Conservation (phyloP, 2,888 invertebrate species). For the Andrena bucephala region DNA sequence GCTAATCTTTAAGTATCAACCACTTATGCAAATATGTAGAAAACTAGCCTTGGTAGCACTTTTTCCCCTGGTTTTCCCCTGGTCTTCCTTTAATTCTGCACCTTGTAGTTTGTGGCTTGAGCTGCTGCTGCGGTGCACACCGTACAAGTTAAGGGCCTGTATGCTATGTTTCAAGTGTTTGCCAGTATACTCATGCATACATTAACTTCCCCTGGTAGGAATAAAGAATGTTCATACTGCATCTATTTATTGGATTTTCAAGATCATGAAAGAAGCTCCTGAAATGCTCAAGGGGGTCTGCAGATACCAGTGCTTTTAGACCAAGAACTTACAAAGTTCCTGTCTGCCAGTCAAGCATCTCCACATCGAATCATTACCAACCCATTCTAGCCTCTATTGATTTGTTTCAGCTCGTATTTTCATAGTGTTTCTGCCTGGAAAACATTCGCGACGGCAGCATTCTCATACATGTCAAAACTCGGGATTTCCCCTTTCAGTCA, state of each 20-base stretch:
- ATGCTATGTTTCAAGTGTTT: constrained; percentile 81
- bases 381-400: background rate
- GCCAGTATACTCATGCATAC: constrained; percentile 81
- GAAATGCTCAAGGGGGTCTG: constrained; percentile 60
- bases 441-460: background rate
- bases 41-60: constrained; percentile 80
- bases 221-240: constrained; percentile 69
- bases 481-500: background rate
- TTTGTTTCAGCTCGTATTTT: background rate
- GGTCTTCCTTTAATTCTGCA: constrained; percentile 73
- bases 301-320: constrained; percentile 36
- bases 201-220: constrained; percentile 77
- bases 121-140: constrained; percentile 49
- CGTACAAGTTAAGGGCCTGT: constrained; percentile 75
- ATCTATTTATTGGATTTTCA: constrained; percentile 72
- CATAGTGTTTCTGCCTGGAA: background rate
- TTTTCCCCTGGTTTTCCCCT: constrained; percentile 78
- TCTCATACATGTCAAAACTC: background rate
- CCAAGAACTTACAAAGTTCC: constrained; percentile 15
- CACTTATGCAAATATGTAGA: constrained; percentile 76
- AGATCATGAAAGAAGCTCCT: constrained; percentile 69
- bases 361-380: background rate
- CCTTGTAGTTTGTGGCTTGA: constrained; percentile 71
- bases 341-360: constrained; percentile 1
- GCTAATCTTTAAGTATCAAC: constrained; percentile 67